Percentiles rank a stretch among this genome's conserved stretches.
These are phyloP conservation scores for Echinops telfairi DNA, from an alignment of 2,113 vertebrate genomes.

Conservation along the genomic window DNA sequence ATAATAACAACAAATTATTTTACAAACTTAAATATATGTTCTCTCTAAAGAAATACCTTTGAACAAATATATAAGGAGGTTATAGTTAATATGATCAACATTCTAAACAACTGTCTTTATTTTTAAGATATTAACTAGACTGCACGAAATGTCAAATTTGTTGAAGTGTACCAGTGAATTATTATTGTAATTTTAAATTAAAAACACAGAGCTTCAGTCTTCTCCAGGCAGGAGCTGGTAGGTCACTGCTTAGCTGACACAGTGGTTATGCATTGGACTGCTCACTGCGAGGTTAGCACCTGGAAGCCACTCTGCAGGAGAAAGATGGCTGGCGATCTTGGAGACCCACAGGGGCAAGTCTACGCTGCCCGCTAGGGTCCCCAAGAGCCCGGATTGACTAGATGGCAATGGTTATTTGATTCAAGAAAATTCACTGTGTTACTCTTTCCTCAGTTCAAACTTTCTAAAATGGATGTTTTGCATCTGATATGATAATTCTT, in stretches of 20 bases:
- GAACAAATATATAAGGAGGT: neutral
- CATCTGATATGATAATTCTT: neutral
- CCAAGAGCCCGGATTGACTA: too few relatives aligned
- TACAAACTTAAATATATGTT: neutral
- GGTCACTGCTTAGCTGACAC: neutral
- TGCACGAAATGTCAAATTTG: neutral
- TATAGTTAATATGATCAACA: neutral
- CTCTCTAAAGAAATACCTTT: neutral
- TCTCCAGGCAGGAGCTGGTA: neutral
- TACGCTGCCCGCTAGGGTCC: too few relatives aligned
- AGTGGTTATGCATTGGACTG: too few relatives aligned
- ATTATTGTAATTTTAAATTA: neutral
- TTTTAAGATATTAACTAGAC: neutral
- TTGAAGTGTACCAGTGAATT: constrained; percentile 19
- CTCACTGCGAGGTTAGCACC: too few relatives aligned
- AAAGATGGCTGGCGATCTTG: too few relatives aligned
- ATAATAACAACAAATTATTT: neutral
- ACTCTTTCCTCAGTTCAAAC: neutral
- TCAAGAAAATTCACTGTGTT: too few relatives aligned
- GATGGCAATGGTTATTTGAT: too few relatives aligned
- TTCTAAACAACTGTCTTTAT: neutral
- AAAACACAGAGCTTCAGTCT: neutral
- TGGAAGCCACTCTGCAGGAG: too few relatives aligned
- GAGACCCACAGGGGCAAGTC: too few relatives aligned
- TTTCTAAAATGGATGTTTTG: neutral